Evolutionary conservation across 2,797 vertebrate species (phyloP).

Genomic region (Semaprochilodus insignis): DNA sequence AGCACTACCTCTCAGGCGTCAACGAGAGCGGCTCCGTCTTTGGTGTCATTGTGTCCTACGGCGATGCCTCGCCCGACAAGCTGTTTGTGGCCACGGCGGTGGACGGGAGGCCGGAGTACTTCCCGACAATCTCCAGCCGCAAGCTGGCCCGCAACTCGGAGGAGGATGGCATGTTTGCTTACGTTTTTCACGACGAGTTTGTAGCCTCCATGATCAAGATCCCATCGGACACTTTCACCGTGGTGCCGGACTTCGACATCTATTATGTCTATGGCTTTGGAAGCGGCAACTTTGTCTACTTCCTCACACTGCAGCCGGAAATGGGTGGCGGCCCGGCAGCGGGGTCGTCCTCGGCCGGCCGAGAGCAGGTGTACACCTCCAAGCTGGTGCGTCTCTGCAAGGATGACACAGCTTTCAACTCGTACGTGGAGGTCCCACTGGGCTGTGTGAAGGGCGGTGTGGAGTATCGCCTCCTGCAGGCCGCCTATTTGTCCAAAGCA

Average conservation of each 20-base stretch:
- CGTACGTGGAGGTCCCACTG: slow-evolving; percentile 96
- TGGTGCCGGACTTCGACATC: slow-evolving; percentile 98
- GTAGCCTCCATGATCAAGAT: slow-evolving; percentile 99
- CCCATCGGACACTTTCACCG: slow-evolving; percentile 96
- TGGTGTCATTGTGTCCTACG: slow-evolving; percentile 96
- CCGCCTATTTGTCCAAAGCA: slow-evolving; percentile 94
- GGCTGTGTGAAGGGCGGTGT: slow-evolving; percentile 92
- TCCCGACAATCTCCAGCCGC: slow-evolving; percentile 97
- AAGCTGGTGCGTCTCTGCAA: slow-evolving; percentile 97
- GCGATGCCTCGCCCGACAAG: slow-evolving; percentile 90
- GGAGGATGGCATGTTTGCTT: slow-evolving; percentile 97
- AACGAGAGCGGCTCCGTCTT: slow-evolving; percentile 97
- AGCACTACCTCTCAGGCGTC: slow-evolving; percentile 97
- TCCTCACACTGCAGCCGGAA: slow-evolving; percentile 96
- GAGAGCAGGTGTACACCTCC: slow-evolving; percentile 97
- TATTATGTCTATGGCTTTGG: slow-evolving; percentile 98
- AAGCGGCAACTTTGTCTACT: slow-evolving; percentile 97
- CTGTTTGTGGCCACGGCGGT: slow-evolving; percentile 96
- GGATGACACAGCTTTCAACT: slow-evolving; percentile 96
- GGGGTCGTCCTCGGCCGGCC: slow-evolving; percentile 85
- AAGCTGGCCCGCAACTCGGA: slow-evolving; percentile 96
- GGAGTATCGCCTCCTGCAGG: slow-evolving; percentile 96
- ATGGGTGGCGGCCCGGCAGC: slow-evolving; percentile 90
- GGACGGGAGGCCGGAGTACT: slow-evolving; percentile 97
- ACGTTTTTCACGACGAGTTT: slow-evolving; percentile 98